Evolutionary conservation across 2,888 invertebrate species (phyloP).

Genomic region (Catonia carolina): DNA sequence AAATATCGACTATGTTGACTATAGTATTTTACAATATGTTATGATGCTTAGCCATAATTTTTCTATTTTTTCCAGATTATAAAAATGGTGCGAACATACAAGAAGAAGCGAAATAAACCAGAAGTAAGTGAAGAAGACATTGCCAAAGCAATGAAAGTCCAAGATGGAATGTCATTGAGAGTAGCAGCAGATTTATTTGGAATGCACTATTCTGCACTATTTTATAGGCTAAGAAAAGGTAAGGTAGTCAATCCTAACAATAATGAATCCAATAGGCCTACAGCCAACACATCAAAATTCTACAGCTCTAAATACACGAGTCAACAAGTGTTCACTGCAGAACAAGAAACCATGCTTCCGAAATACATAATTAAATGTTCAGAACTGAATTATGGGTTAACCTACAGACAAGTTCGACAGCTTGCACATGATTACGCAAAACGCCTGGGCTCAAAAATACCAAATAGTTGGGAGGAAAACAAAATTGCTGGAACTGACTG

Average conservation of each 20-base stretch:
- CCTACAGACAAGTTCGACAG: constrained; percentile 19
- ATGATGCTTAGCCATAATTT: neutral
- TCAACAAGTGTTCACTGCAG: constrained; percentile 14
- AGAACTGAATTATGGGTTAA: constrained; percentile 15
- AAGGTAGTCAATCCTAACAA: constrained; percentile 7
- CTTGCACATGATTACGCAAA: constrained; percentile 17
- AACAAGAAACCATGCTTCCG: constrained; percentile 15
- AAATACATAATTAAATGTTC: constrained; percentile 20
- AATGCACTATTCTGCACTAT: constrained; percentile 19
- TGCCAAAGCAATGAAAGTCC: constrained; percentile 17
- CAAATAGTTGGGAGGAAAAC: constrained; percentile 10
- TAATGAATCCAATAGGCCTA: constrained; percentile 4
- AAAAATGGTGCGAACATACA: constrained; percentile 19
- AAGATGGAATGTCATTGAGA: constrained; percentile 13
- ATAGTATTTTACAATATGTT: constrained; percentile 9
- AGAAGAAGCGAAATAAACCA: constrained; percentile 15
- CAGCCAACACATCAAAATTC: constrained; percentile 4
- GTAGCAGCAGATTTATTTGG: constrained; percentile 17
- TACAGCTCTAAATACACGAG: constrained; percentile 14
- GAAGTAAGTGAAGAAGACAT: constrained; percentile 20
- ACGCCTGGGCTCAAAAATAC: constrained; percentile 5
- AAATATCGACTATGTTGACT: no score
- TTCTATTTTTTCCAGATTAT: constrained; percentile 9
- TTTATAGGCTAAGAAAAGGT: constrained; percentile 20
- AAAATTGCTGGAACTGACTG: constrained; percentile 17